Base-by-base conservation (phyloP, 2,113 vertebrate species). In the Hymenochirus boettgeri region DNA sequence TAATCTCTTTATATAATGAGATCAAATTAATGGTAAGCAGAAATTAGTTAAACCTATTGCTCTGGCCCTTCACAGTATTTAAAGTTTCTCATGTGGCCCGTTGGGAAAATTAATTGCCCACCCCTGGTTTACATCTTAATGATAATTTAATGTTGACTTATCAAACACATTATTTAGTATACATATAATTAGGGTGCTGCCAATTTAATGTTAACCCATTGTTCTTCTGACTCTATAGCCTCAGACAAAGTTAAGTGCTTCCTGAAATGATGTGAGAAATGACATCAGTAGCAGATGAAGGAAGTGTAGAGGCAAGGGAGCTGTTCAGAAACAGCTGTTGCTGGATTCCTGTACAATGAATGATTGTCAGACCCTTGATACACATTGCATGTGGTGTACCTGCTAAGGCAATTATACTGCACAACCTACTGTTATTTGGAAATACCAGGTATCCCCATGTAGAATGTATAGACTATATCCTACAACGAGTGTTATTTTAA, bases 301-400 rank as follows among this genome's bases (percentile, higher is more conserved):
- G 46, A 60, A 60, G 25, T 60, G 12, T 8, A 31, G 57, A 53
- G 56, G 56, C 65, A 29, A 26, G 65, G 65, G 65, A 60, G 57
- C 65, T 57, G 42, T 69, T 60, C 13, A 60, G 25, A 58, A 48
- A 69, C 65, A 69, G 56, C 65, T 69, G 65, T 69, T 60, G 60
- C 56, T 69, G 53, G 47, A 53, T 53, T 6, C n/a, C 18, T 45
- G 57, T 27, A 69, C 57, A 69, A 60, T 69, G 25, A 47, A 42
- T 53, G 48, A 51, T 52, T 69, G 64, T 67, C 56, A 69, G 60
- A 60, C 45, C 29, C 51, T 53, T 57, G 48, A 69, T 59, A 59
- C 48, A 60, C 52, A 60, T 69, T 53, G 24, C 65, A 69, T 53
- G 45, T 69, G 65, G 46, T 53, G 13, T 42, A 53, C 31, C 47